Percentiles rank a stretch among this genome's conserved stretches.
These are phyloP conservation scores for Spilosoma lubricipeda DNA, from an alignment of 2,888 invertebrate genomes.

Conservation along the genomic window DNA sequence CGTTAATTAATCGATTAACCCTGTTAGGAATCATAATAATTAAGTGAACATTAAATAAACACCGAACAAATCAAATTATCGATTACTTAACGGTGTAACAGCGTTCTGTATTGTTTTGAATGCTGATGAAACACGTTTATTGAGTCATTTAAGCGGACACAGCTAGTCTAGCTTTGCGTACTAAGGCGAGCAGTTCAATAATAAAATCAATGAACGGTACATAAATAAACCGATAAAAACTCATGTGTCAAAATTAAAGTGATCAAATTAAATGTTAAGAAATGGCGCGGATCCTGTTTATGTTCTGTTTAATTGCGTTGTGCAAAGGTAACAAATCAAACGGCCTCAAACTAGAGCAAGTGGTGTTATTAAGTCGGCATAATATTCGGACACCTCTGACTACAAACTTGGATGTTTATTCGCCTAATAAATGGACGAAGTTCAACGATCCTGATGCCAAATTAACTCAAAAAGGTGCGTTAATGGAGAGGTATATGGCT, in stretches of 20 bases:
- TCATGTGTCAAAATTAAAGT: neutral
- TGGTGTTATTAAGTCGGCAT: constrained; percentile 56
- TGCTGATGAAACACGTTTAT: constrained; percentile 45
- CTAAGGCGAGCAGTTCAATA: constrained; percentile 22
- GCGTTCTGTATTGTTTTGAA: constrained; percentile 27
- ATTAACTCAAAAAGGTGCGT: constrained; percentile 70
- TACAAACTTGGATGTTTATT: constrained; percentile 53
- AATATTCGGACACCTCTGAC: constrained; percentile 70
- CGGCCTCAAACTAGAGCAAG: constrained; percentile 40
- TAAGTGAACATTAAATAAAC: neutral
- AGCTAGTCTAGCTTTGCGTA: constrained; percentile 30
- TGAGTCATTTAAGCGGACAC: constrained; percentile 21
- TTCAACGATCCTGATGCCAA: constrained; percentile 61
- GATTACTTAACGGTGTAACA: constrained; percentile 38
- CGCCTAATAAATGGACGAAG: constrained; percentile 63
- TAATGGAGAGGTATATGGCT: constrained; percentile 72
- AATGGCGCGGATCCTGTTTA: constrained; percentile 32
- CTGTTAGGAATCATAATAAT: too few species aligned
- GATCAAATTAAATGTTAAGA: constrained; percentile 4
- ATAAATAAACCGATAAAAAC: neutral
- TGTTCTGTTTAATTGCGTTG: constrained; percentile 22
- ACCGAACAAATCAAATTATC: neutral
- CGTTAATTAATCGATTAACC: too few species aligned
- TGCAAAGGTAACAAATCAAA: constrained; percentile 29
- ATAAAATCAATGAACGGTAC: neutral